Percentiles rank a stretch among this genome's conserved stretches.
phyloP scores from a whole-genome alignment of 2,888 invertebrate genomes.

The Metacarcinus magister region DNA sequence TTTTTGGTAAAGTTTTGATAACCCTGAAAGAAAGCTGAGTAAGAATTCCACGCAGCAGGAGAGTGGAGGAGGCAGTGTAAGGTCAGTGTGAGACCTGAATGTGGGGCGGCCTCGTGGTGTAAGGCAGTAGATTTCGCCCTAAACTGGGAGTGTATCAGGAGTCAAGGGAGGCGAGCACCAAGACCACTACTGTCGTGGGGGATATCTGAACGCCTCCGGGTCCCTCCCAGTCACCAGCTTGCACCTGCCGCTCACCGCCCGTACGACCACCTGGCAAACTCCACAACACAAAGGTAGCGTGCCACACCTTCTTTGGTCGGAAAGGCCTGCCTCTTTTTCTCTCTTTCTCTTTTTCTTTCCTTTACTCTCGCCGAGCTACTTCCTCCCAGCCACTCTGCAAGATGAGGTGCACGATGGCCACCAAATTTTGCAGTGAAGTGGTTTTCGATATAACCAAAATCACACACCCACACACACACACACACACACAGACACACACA shows the following conservation, averaged over 20 bases:
- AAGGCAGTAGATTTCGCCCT: neutral
- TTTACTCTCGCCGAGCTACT: neutral
- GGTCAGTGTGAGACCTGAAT: conserved; percentile 28
- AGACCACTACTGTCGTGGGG: neutral
- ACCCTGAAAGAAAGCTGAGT: conserved; percentile 36
- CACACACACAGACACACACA: conserved; percentile 45
- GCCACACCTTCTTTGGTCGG: conserved; percentile 4
- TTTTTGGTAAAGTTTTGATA: conserved; percentile 31
- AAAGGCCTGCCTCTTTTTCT: neutral
- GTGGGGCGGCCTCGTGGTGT: conserved; percentile 11
- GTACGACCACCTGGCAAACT: conserved; percentile 23
- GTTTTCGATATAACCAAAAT: neutral
- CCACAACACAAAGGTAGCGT: conserved; percentile 40
- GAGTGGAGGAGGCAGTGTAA: conserved; percentile 18
- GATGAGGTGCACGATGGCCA: neutral
- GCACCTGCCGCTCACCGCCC: conserved; percentile 14
- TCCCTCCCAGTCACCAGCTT: neutral
- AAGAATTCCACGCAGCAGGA: neutral
- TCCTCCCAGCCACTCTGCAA: neutral
- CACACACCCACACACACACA: conserved; percentile 42
- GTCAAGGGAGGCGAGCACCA: neutral
- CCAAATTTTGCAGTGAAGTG: neutral
- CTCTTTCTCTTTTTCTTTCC: conserved; percentile 19
- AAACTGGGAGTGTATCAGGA: neutral
- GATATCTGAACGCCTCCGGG: neutral